These are phyloP conservation scores for Aulostomus chinensis DNA, from an alignment of 2,797 vertebrate species.

Conservation along the genomic window DNA sequence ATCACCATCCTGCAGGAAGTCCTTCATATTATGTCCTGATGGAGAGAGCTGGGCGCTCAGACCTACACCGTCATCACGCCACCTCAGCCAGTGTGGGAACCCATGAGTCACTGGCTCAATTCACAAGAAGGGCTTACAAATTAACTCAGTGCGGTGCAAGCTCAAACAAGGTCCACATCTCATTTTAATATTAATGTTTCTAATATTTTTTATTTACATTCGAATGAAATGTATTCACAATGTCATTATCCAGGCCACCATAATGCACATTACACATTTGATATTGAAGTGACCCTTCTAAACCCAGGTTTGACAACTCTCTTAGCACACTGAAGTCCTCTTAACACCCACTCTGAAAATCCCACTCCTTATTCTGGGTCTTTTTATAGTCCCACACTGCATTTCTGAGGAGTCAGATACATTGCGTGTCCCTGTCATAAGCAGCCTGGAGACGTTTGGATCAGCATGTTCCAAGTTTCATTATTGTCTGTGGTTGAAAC, in stretches of 20 bases:
- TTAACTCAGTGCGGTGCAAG: background rate
- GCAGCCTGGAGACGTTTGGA: slow-evolving; percentile 1
- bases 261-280: no score
- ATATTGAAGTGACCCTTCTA: background rate
- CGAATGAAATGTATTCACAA: background rate
- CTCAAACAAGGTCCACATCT: no score
- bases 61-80: slow-evolving; percentile 49
- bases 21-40: slow-evolving; percentile 32
- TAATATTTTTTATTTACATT: background rate
- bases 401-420: slow-evolving; percentile 48
- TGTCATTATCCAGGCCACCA: no score
- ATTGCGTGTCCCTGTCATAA: slow-evolving; percentile 12
- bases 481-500: slow-evolving; percentile 13
- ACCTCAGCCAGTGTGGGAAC: slow-evolving; percentile 45
- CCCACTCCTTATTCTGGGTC: slow-evolving; percentile 5
- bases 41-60: background rate
- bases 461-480: slow-evolving; percentile 15
- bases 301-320: no score
- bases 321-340: no score
- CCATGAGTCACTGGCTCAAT: slow-evolving; percentile 42
- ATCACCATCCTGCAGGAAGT: slow-evolving; percentile 46
- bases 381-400: slow-evolving; percentile 54
- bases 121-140: slow-evolving; percentile 2
- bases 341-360: no score
- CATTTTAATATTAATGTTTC: background rate